Percentiles rank a stretch among this genome's conserved stretches.
Evolutionary conservation across 2,888 invertebrate species (phyloP).

Genomic region (Eristalis tenax): DNA sequence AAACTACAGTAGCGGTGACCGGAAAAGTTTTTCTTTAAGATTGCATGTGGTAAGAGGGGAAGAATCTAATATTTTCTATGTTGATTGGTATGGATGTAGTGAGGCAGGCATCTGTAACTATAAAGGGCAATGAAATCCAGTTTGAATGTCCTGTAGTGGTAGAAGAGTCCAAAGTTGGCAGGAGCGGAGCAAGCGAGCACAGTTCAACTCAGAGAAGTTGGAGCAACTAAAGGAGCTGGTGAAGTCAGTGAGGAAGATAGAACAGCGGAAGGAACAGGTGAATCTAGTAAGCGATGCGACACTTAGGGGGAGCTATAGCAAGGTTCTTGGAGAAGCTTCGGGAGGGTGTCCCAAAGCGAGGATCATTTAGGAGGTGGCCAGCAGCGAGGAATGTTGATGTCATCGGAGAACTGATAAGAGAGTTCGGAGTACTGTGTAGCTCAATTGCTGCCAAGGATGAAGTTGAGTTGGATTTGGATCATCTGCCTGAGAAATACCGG

Average conservation of each 20-base stretch:
- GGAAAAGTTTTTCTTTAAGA: too few relatives aligned
- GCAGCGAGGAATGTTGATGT: not conserved
- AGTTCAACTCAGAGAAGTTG: not conserved
- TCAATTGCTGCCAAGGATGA: not conserved
- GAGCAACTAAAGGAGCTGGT: not conserved
- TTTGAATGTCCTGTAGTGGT: not conserved
- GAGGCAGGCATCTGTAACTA: slow-evolving; percentile 4
- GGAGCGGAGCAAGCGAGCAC: not conserved
- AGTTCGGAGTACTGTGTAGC: slow-evolving; percentile 20
- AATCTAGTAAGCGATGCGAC: not conserved
- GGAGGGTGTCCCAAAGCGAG: not conserved
- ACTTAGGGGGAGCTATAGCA: too few relatives aligned
- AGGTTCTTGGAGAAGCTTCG: not conserved
- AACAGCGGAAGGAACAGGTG: too few relatives aligned
- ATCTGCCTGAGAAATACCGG: not conserved
- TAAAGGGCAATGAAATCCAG: slow-evolving; percentile 6
- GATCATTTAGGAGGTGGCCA: not conserved
- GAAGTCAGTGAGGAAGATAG: not conserved
- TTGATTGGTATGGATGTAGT: not conserved
- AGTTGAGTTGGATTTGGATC: not conserved
- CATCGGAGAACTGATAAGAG: slow-evolving; percentile 8
- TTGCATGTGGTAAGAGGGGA: too few relatives aligned
- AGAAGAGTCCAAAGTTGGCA: not conserved
- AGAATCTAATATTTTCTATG: slow-evolving; percentile 2
- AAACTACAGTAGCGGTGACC: too few relatives aligned